phyloP scores from a whole-genome alignment of 2,797 vertebrate species.

The Bradypodion ventrale region DNA sequence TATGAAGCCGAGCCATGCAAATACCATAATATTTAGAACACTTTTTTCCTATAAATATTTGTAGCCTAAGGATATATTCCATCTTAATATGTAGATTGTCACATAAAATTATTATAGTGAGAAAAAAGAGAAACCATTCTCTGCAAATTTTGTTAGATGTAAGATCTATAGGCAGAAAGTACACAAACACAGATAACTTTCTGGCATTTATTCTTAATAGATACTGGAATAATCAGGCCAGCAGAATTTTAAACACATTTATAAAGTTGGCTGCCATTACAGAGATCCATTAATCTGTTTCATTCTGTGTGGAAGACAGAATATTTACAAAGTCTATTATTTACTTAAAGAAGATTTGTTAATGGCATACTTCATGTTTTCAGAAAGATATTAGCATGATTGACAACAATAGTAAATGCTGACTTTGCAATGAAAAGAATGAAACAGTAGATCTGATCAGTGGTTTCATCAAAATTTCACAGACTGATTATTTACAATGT shows the following conservation, averaged over 20 bases:
- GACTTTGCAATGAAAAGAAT: no score
- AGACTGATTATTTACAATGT: no score
- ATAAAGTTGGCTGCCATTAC: neutral
- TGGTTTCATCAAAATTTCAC: no score
- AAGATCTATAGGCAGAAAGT: neutral
- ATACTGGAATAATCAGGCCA: constrained; percentile 9
- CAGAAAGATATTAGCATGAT: no score
- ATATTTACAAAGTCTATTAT: neutral
- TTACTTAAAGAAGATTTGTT: constrained; percentile 37
- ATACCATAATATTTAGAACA: neutral
- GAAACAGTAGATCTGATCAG: no score
- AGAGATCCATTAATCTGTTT: constrained; percentile 6
- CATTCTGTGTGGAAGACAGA: neutral
- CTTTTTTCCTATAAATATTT: accelerated
- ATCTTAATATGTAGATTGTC: accelerated
- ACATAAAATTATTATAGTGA: accelerated
- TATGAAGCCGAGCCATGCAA: neutral
- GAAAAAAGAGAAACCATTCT: neutral
- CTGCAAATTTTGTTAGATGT: neutral
- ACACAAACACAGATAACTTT: neutral
- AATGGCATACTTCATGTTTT: no score
- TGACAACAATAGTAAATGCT: no score
- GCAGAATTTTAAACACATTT: neutral
- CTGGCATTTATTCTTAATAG: neutral
- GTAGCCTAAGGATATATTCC: neutral